Percentiles rank a stretch among this genome's conserved stretches.
phyloP scores from a whole-genome alignment of 2,797 vertebrate species.

The Macrochelys suwanniensis region DNA sequence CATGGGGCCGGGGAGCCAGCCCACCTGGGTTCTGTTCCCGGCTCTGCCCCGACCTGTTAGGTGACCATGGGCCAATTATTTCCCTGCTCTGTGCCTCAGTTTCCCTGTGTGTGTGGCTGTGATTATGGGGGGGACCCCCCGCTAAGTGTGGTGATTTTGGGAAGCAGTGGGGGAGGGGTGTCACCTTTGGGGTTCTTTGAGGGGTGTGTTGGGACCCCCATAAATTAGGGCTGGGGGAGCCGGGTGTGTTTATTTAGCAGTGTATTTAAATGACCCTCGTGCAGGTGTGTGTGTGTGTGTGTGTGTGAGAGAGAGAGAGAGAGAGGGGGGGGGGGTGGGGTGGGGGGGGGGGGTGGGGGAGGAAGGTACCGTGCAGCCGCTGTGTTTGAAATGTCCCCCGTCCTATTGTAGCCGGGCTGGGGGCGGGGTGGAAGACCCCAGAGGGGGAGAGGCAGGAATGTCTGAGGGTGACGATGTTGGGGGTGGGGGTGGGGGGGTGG shows the following conservation, averaged over 20 bases:
- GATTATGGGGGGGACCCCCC: background rate
- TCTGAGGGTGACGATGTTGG: too few relatives aligned
- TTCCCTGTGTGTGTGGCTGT: background rate
- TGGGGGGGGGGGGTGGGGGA: too few relatives aligned
- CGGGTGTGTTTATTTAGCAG: background rate
- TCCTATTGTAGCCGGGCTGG: too few relatives aligned
- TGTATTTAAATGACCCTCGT: background rate
- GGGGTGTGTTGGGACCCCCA: background rate
- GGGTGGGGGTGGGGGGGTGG: too few relatives aligned
- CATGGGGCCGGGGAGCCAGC: background rate
- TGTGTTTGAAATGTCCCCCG: too few relatives aligned
- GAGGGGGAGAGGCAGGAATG: too few relatives aligned
- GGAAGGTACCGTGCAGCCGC: too few relatives aligned
- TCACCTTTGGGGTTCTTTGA: background rate
- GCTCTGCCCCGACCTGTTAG: background rate
- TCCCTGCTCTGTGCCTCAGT: background rate
- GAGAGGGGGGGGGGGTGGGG: too few relatives aligned
- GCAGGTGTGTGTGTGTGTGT: background rate
- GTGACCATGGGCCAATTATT: background rate
- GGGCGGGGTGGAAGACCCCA: too few relatives aligned
- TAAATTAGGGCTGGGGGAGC: background rate
- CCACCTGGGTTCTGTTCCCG: background rate
- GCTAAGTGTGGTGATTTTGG: background rate
- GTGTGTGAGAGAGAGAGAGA: too few relatives aligned
- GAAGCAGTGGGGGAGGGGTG: background rate